Percentiles rank a stretch among this genome's conserved stretches.
These are phyloP conservation scores for Hydra vulgaris DNA, from an alignment of 30 jellyfish, hydroid and myxozoan genomes.

Conservation along the genomic window DNA sequence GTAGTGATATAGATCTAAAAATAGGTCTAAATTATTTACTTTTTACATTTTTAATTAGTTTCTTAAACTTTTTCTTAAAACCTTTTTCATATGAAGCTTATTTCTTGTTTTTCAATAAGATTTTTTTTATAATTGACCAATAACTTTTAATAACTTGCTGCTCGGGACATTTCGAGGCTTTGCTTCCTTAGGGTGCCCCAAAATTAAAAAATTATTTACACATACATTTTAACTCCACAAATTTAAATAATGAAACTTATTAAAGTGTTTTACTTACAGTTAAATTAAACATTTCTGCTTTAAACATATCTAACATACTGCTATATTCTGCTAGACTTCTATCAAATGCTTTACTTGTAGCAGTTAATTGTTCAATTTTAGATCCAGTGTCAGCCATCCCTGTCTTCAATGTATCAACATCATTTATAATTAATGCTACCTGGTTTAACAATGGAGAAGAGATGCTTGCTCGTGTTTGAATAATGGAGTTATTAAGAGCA, in stretches of 20 bases:
- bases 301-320: not conserved
- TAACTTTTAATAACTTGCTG: no score
- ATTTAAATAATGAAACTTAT: not conserved
- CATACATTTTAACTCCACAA: no score
- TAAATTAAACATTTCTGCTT: slow-evolving; percentile 2
- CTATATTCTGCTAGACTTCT: not conserved
- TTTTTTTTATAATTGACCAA: no score
- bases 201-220: no score
- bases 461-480: not conserved
- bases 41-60: no score
- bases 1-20: no score
- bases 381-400: slow-evolving; percentile 38
- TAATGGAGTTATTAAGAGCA: not conserved
- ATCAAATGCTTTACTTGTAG: not conserved
- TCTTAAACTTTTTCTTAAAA: no score
- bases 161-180: no score
- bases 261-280: slow-evolving; percentile 16
- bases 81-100: no score
- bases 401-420: slow-evolving; percentile 15
- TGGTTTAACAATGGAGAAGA: not conserved
- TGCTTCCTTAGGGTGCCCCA: no score
- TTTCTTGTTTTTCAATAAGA: no score
- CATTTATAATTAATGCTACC: not conserved
- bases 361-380: slow-evolving; percentile 22
- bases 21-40: no score